Percentiles rank a stretch among this genome's conserved stretches.
phyloP scores from a whole-genome alignment of 2,797 vertebrate genomes.

The Epinephelus awoara region DNA sequence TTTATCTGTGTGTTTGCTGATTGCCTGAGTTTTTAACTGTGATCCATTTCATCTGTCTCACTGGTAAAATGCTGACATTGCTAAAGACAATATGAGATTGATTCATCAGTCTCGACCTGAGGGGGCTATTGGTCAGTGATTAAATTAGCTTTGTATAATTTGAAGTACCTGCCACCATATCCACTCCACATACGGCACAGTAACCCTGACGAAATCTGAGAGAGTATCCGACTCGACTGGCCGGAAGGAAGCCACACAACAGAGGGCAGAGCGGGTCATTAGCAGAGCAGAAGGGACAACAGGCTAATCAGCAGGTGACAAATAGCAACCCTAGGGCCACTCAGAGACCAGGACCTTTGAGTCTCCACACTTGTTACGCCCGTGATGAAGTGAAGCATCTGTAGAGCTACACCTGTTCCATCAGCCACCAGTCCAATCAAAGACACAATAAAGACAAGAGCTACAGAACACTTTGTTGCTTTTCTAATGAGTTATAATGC shows the following conservation, averaged over 20 bases:
- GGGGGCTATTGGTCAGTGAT: constrained; percentile 1
- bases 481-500: neutral
- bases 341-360: constrained; percentile 1
- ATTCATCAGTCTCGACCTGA: constrained; percentile 19
- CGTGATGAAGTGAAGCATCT: constrained; percentile 4
- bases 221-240: neutral
- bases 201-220: neutral
- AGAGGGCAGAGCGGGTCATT: constrained; percentile 1
- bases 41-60: constrained; percentile 11
- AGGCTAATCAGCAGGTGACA: constrained; percentile 48
- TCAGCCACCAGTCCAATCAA: neutral
- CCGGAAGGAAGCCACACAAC: constrained; percentile 5
- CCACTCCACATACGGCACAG: neutral
- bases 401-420: constrained; percentile 12
- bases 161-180: neutral
- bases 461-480: too few species aligned
- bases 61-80: constrained; percentile 20
- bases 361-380: constrained; percentile 4
- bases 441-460: neutral
- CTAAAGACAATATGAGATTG: constrained; percentile 21
- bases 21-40: constrained; percentile 36
- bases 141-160: constrained; percentile 12
- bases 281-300: constrained; percentile 24
- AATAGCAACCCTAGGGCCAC: neutral
- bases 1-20: constrained; percentile 28